These are phyloP conservation scores for Anniella stebbinsi DNA, from an alignment of 2,797 vertebrate species.

Conservation along the genomic window DNA sequence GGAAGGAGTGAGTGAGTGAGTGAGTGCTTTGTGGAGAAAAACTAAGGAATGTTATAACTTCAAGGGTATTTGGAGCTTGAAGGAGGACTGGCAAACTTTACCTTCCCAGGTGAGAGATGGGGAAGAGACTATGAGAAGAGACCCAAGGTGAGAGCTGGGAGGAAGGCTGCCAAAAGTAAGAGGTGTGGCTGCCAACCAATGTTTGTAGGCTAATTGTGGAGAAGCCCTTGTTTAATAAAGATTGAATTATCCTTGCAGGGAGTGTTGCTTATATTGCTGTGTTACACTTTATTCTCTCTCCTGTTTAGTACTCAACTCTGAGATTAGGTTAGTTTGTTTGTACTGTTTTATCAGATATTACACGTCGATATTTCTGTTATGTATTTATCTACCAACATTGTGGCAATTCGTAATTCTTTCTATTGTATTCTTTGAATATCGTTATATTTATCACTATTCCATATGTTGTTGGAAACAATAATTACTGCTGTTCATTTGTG, in stretches of 20 bases:
- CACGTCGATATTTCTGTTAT: not conserved
- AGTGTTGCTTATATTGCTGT: not conserved
- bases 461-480: too few relatives aligned
- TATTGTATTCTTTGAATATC: not conserved
- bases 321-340: not conserved
- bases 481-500: too few relatives aligned
- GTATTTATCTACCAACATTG: not conserved
- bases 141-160: not conserved
- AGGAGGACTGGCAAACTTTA: constrained; percentile 1
- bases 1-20: too few relatives aligned
- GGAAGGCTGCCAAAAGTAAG: not conserved
- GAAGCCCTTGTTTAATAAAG: not conserved
- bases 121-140: not conserved
- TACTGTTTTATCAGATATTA: not conserved
- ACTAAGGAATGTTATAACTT: not conserved
- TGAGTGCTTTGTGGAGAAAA: not conserved
- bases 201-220: constrained; percentile 4
- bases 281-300: not conserved
- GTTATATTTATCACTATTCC: not conserved
- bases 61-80: not conserved
- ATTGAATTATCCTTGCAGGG: not conserved
- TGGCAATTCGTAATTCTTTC: not conserved
- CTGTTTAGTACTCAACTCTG: not conserved
- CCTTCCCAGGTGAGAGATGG: constrained; percentile 2
- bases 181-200: constrained; percentile 2